These are phyloP conservation scores for Coelopa frigida DNA, from an alignment of 1,140 invertebrate species.

Conservation along the genomic window DNA sequence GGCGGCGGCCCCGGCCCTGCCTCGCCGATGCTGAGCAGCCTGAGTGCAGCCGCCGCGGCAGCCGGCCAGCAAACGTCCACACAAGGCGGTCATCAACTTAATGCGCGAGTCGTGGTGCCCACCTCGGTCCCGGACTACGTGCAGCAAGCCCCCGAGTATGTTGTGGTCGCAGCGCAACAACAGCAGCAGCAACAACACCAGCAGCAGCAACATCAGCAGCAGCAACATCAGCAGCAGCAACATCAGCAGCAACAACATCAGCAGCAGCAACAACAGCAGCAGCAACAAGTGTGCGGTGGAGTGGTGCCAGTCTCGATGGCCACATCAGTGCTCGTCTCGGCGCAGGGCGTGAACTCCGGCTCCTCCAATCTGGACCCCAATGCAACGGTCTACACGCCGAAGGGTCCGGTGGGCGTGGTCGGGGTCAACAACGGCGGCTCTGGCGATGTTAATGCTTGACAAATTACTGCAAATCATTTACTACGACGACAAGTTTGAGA, in stretches of 20 bases:
- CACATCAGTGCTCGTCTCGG: constrained; percentile 27
- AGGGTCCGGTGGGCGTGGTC: constrained; percentile 33
- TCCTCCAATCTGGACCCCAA: constrained; percentile 80
- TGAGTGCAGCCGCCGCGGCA: constrained; percentile 20
- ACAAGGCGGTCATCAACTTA: constrained; percentile 28
- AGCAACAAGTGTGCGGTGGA: constrained; percentile 16
- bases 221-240: constrained; percentile 14
- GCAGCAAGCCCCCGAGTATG: constrained; percentile 20
- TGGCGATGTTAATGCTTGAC: constrained; percentile 44
- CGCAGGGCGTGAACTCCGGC: constrained; percentile 16
- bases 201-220: constrained; percentile 16
- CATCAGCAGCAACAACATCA: constrained; percentile 17
- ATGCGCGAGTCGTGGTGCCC: constrained; percentile 28
- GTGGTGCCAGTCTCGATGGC: constrained; percentile 33
- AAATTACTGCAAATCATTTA: constrained; percentile 14
- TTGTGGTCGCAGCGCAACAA: constrained; percentile 22
- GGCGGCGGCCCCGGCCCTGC: constrained; percentile 37
- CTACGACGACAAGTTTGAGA: constrained; percentile 43
- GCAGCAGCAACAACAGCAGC: constrained; percentile 18
- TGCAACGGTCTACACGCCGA: constrained; percentile 85
- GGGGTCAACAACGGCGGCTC: constrained; percentile 27
- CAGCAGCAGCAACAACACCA: constrained; percentile 23
- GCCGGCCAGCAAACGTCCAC: constrained; percentile 5
- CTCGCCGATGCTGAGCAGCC: constrained; percentile 34
- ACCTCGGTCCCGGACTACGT: constrained; percentile 30